Conservation (phyloP, 2,797 vertebrate genomes). For the Rhinogobio ventralis region DNA sequence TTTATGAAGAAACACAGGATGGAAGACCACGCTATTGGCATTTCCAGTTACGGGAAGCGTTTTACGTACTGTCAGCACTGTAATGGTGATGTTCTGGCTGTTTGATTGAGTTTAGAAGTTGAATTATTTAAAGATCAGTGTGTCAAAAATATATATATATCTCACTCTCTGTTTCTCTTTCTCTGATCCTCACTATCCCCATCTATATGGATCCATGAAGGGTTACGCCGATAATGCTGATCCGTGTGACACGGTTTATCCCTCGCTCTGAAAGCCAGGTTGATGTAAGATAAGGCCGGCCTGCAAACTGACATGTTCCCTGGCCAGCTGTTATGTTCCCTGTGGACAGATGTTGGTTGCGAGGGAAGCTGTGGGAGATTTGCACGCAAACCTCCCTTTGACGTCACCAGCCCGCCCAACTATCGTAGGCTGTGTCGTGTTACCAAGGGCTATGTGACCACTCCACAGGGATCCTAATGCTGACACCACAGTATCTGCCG, state of each 20-base stretch:
- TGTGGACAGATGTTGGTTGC: slow-evolving; percentile 57
- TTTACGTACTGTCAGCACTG: background rate
- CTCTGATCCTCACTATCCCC: background rate
- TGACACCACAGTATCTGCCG: slow-evolving; percentile 49
- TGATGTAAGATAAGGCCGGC: slow-evolving; percentile 44
- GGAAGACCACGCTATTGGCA: background rate
- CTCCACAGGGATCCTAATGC: slow-evolving; percentile 39
- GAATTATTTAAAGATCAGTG: slow-evolving; percentile 58
- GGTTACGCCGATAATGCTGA: background rate
- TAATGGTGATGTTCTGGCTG: background rate
- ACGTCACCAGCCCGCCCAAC: slow-evolving; percentile 3
- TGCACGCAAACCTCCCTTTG: slow-evolving; percentile 32
- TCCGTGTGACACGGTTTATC: slow-evolving; percentile 4
- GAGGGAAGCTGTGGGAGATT: slow-evolving; percentile 24
- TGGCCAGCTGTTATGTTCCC: slow-evolving; percentile 55
- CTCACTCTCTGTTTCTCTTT: background rate
- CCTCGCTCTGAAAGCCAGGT: slow-evolving; percentile 14
- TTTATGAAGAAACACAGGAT: slow-evolving; percentile 13
- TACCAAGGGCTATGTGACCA: slow-evolving; percentile 34
- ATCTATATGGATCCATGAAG: slow-evolving; percentile 2
- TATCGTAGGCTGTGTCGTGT: slow-evolving; percentile 7
- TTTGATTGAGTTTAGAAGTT: slow-evolving; percentile 51
- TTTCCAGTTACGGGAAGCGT: background rate
- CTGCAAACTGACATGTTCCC: slow-evolving; percentile 38
- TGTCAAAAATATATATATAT: slow-evolving; percentile 47